A percentile compares a stretch with the other conserved stretches of the same genome.
phyloP scores from a whole-genome alignment of 2,888 invertebrate genomes.

The Thumatha senex region DNA sequence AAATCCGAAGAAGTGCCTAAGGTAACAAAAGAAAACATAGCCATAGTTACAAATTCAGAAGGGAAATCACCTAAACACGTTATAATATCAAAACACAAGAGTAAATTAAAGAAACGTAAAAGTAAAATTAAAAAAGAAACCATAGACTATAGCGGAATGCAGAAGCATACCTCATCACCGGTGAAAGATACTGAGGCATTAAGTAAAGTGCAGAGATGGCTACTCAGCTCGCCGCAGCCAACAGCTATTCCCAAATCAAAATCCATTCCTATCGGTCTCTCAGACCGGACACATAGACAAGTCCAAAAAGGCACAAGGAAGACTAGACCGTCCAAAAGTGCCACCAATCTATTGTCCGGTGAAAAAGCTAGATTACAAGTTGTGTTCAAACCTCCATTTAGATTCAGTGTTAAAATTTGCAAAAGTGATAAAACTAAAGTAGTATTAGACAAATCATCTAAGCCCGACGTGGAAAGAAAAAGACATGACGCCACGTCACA shows the following conservation, averaged over 20 bases:
- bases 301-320: constrained; percentile 80
- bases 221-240: constrained; percentile 88
- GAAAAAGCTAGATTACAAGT: constrained; percentile 91
- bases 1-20: constrained; percentile 66
- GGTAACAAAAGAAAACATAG: constrained; percentile 70
- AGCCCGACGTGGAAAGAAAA: constrained; percentile 73
- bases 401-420: constrained; percentile 91
- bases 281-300: constrained; percentile 75
- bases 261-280: constrained; percentile 90
- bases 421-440: constrained; percentile 87
- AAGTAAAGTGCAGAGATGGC: constrained; percentile 94
- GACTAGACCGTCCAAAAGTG: constrained; percentile 86
- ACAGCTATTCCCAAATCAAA: constrained; percentile 90
- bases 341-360: constrained; percentile 86
- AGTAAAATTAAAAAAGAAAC: constrained; percentile 87
- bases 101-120: constrained; percentile 80
- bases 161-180: constrained; percentile 83
- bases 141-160: constrained; percentile 90
- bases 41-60: constrained; percentile 73
- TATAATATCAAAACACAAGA: constrained; percentile 75
- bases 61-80: constrained; percentile 83
- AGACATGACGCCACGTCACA: constrained; percentile 56
- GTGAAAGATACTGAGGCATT: constrained; percentile 82
- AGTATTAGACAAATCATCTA: constrained; percentile 83
- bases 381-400: constrained; percentile 94